phyloP scores from a whole-genome alignment of 2,797 vertebrate species.

The Oryzias sinensis region DNA sequence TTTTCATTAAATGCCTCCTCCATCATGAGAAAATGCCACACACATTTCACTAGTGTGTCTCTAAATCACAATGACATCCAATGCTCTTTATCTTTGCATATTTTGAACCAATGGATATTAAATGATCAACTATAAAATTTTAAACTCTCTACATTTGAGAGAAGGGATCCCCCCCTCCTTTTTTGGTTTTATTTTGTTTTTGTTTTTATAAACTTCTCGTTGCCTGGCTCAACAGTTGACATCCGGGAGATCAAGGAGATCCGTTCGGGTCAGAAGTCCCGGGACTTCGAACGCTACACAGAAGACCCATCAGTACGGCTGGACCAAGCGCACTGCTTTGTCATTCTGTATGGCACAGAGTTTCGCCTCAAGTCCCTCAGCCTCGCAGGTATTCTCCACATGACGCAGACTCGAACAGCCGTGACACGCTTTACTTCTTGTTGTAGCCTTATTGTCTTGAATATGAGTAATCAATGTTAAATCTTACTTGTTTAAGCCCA shows the following conservation, averaged over 20 bases:
- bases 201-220: slow-evolving; percentile 10
- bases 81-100: too few relatives aligned
- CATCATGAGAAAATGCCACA: too few relatives aligned
- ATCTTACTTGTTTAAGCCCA: too few relatives aligned
- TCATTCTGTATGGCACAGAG: slow-evolving; percentile 93
- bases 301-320: slow-evolving; percentile 87
- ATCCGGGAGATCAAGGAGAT: slow-evolving; percentile 99
- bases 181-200: background rate
- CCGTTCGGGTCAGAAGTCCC: slow-evolving; percentile 88
- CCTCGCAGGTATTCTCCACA: slow-evolving; percentile 83
- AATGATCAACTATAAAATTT: too few relatives aligned
- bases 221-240: slow-evolving; percentile 81
- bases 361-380: slow-evolving; percentile 97
- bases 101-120: too few relatives aligned
- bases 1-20: too few relatives aligned
- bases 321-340: slow-evolving; percentile 91
- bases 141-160: background rate
- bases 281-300: slow-evolving; percentile 96
- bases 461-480: background rate
- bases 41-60: too few relatives aligned
- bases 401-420: background rate
- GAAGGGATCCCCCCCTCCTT: background rate
- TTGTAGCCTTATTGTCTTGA: background rate
- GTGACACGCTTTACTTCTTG: too few relatives aligned
- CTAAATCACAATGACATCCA: too few relatives aligned